These are phyloP conservation scores for Mormyrus proboscirostris DNA, from an alignment of 2,797 vertebrate species.

Conservation along the genomic window DNA sequence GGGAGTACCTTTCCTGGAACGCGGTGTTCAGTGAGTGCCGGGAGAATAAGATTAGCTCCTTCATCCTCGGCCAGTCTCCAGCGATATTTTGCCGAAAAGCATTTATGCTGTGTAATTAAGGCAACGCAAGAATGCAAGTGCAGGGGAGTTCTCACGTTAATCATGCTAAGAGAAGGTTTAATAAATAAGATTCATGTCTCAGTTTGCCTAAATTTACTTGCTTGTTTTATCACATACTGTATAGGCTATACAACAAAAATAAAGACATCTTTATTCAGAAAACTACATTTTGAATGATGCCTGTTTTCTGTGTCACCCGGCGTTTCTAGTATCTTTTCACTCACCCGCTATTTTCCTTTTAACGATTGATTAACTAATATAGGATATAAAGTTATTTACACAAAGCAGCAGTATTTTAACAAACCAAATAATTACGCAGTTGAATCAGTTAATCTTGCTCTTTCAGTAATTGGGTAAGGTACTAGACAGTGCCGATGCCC, in stretches of 20 bases:
- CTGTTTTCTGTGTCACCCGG: neutral
- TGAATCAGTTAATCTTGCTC: neutral
- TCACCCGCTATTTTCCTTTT: neutral
- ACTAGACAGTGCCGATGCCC: neutral
- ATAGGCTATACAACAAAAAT: neutral
- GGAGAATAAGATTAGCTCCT: neutral
- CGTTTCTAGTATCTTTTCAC: neutral
- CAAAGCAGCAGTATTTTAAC: neutral
- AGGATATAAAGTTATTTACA: neutral
- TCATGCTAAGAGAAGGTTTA: neutral
- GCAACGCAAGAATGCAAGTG: neutral
- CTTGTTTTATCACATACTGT: neutral
- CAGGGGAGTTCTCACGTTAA: neutral
- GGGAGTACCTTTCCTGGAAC: neutral
- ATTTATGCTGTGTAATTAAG: neutral
- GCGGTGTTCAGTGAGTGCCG: neutral
- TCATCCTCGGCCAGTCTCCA: neutral
- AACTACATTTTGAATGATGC: neutral
- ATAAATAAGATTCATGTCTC: neutral
- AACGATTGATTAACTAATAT: neutral
- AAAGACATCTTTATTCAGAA: neutral
- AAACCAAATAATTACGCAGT: neutral
- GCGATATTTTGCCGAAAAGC: neutral
- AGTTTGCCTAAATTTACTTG: neutral
- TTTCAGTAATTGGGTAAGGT: neutral